Base-by-base conservation (phyloP, 2,888 invertebrate genomes). In the Thymelicus sylvestris region DNA sequence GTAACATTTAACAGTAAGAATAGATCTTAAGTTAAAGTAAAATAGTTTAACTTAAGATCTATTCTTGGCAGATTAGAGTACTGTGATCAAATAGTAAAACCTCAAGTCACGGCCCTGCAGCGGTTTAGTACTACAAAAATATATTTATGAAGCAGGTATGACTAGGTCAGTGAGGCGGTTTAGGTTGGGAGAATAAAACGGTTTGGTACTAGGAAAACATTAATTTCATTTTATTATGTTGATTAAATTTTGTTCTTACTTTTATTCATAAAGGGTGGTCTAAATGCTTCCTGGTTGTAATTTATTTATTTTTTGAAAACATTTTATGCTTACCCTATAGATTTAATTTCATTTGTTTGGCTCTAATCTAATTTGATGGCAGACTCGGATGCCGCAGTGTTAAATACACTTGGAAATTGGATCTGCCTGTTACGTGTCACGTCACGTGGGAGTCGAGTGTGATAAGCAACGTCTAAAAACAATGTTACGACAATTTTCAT, bases 21-120 rank as follows among this genome's bases (percentile, higher is more conserved):
- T 31, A 31, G 3, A 31, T 31, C 31, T 31, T 31, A 31, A 31
- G 31, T 31, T 31, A 31, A 31, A 31, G 31, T 31, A 31, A 5
- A 31, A 31, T 6, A 31, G 19, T 62, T 68, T n/a, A 39, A 44
- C n/a, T 39, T 19, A 41, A 7, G 50, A 52, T 41, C 50, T 41
- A 38, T 15, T 13, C 1, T 48, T 4, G 7, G 12, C 13, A 38
- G 12, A 39, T 24, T 65, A 41, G 19, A 65, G 65, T 65, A 44
- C 52, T 55, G 24, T 66, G 68, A 70, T 76, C 74, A 73, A 73
- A 73, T 65, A 71, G 72, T 62, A 63, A 79, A 81, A 80, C 80
- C 80, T 78, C 78, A 80, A 78, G 73, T 75, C 77, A 68, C 72
- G 77, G 64, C 75, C 77, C 74, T 75, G 76, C 71, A 77, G 81